A percentile compares a stretch with the other conserved stretches of the same genome.
Evolutionary conservation across 1,140 invertebrate species (phyloP).

Genomic region (Drosophila subobscura): DNA sequence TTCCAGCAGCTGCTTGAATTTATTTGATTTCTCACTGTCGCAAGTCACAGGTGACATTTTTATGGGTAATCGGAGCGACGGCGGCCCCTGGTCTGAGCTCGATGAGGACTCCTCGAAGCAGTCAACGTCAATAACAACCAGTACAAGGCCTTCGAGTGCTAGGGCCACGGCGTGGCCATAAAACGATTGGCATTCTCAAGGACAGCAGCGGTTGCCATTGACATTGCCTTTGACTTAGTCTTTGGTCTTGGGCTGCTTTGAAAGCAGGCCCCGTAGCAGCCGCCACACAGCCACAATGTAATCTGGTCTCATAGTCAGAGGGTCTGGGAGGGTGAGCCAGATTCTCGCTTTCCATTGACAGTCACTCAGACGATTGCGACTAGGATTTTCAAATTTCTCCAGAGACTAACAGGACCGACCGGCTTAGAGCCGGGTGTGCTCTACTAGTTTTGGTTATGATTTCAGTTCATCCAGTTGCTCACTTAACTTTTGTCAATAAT

Average conservation of each 20-base stretch:
- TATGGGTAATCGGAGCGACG: constrained; percentile 72
- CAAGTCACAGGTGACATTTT: constrained; percentile 80
- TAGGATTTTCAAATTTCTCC: constrained; percentile 71
- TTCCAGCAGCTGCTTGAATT: constrained; percentile 60
- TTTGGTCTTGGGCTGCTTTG: constrained; percentile 31
- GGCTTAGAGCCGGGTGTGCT: constrained; percentile 48
- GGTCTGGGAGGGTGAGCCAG: constrained; percentile 7
- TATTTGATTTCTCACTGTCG: constrained; percentile 75
- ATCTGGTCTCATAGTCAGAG: constrained; percentile 33
- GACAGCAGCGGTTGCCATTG: constrained; percentile 26
- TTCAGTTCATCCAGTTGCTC: constrained; percentile 36
- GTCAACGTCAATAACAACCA: constrained; percentile 15
- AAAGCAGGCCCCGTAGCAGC: background rate
- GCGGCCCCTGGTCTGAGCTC: constrained; percentile 14
- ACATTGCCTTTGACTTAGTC: constrained; percentile 37
- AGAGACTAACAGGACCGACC: constrained; percentile 39
- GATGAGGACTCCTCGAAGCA: constrained; percentile 11
- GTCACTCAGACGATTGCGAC: constrained; percentile 49
- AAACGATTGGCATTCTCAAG: constrained; percentile 73
- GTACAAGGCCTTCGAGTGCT: constrained; percentile 1
- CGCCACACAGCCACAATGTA: constrained; percentile 44
- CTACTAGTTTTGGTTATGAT: constrained; percentile 38
- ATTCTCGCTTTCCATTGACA: constrained; percentile 40
- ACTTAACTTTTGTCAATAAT: constrained; percentile 58
- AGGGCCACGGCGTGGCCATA: constrained; percentile 57